These are phyloP conservation scores for Conistra vaccinii DNA, from an alignment of 2,888 invertebrate species.

Conservation along the genomic window DNA sequence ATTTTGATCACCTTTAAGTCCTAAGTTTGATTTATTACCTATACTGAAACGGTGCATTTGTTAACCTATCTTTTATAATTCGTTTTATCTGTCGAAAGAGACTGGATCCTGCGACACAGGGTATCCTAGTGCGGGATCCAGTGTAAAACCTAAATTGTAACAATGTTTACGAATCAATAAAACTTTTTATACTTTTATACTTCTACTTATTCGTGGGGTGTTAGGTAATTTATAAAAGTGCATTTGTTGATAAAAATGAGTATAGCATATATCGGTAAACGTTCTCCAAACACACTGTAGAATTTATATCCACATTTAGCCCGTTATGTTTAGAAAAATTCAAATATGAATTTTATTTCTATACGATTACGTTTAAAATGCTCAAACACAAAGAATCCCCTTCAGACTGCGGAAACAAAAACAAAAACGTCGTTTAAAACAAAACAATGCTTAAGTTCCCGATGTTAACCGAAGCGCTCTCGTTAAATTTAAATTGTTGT, in stretches of 20 bases:
- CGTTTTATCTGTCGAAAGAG: too few relatives aligned
- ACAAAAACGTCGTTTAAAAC: conserved; percentile 53
- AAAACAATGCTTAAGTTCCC: conserved; percentile 63
- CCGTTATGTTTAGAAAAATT: neutral
- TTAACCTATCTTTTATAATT: too few relatives aligned
- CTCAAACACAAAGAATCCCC: conserved; percentile 10
- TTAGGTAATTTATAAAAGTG: neutral
- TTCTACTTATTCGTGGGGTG: too few relatives aligned
- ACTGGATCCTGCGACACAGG: too few relatives aligned
- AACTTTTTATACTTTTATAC: too few relatives aligned
- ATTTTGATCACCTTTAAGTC: too few relatives aligned
- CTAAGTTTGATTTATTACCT: too few relatives aligned
- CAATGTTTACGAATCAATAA: too few relatives aligned
- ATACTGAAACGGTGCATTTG: too few relatives aligned
- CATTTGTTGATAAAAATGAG: neutral
- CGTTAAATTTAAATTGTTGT: conserved; percentile 81
- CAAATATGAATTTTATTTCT: neutral
- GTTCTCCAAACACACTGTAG: neutral
- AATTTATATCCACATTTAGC: neutral
- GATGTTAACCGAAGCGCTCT: conserved; percentile 74
- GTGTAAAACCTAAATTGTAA: too few relatives aligned
- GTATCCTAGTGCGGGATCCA: too few relatives aligned
- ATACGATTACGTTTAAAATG: conserved; percentile 1
- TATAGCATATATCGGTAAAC: neutral
- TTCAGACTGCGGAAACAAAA: conserved; percentile 30